Evolutionary conservation across 2,888 invertebrate genomes (phyloP), one percentile per base, ranked within the genome.

Genomic region (Elmis aenea): DNA sequence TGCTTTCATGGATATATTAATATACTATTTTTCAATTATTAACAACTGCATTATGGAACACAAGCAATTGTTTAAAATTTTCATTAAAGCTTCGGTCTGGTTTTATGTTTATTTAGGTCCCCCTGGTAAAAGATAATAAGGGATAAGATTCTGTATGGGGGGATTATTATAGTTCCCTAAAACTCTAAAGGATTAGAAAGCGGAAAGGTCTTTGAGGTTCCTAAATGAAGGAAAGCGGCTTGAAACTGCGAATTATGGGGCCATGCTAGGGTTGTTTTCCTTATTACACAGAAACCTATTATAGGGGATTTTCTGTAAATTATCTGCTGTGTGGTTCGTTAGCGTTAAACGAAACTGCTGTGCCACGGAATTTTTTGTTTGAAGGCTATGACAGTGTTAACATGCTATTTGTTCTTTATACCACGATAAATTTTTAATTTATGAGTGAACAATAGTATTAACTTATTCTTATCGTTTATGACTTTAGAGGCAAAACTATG

Each of bases 281-380:
- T 43, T 43, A 43, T 34, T 35, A 38, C 25, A 27, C 29, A 35
- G 32, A 34, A 43, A 43, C 42, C 31, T 34, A 43, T 43, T 43
- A 43, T 35, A 31, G 30, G 35, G 31, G 42, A 43, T 43, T 43
- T 43, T 26, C 42, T 32, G 35, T 35, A 35, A 35, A 35, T 35
- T 35, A 35, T 35, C 35, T 28, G 23, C 35, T 28, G 29, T 35
- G 29, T 25, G 35, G 35, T 35, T 35, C 35, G 29, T 35, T 35
- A 35, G 35, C 24, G 28, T 26, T 28, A 24, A n/a, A n/a, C n/a
- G n/a, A n/a, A n/a, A n/a, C n/a, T n/a, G n/a, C n/a, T n/a, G n/a
- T n/a, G n/a, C n/a, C n/a, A n/a, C n/a, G n/a, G n/a, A n/a, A n/a
- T n/a, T n/a, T n/a, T n/a, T n/a, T n/a, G n/a, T n/a, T n/a, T n/a